These are phyloP conservation scores for Acropternis orthonyx DNA, from an alignment of 2,797 vertebrate species.

Conservation along the genomic window DNA sequence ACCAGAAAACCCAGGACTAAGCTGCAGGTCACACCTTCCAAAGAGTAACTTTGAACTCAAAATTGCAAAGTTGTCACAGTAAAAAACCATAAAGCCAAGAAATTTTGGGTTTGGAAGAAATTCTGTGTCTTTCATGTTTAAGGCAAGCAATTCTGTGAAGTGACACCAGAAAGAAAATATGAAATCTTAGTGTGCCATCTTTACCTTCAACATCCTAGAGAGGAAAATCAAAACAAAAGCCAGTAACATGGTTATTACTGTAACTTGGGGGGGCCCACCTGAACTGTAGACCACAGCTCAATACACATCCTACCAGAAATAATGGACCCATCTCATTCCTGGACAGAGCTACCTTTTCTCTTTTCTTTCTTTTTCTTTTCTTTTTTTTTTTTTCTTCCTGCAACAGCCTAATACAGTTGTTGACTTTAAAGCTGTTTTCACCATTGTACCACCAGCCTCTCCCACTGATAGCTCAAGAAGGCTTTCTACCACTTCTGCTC, in stretches of 20 bases:
- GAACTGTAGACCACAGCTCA: neutral
- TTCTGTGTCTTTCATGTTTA: neutral
- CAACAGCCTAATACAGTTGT: neutral
- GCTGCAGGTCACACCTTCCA: neutral
- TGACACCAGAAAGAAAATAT: neutral
- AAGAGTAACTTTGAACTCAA: neutral
- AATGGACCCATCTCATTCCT: neutral
- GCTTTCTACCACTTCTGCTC: neutral
- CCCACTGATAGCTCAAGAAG: neutral
- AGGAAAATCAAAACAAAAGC: neutral
- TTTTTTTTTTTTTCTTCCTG: too few species aligned
- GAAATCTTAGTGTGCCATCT: neutral
- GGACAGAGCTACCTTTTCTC: accelerated
- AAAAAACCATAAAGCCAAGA: neutral
- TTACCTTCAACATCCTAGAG: neutral
- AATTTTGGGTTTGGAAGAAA: neutral
- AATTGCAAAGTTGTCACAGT: neutral
- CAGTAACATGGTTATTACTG: neutral
- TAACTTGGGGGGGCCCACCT: neutral
- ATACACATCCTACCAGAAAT: neutral
- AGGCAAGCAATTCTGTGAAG: neutral
- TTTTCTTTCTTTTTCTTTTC: neutral
- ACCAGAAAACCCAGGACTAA: neutral
- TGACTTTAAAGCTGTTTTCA: neutral
- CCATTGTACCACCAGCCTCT: neutral